Evolutionary conservation across 2,888 invertebrate species (phyloP).

Genomic region (Mellilla xanthometata): DNA sequence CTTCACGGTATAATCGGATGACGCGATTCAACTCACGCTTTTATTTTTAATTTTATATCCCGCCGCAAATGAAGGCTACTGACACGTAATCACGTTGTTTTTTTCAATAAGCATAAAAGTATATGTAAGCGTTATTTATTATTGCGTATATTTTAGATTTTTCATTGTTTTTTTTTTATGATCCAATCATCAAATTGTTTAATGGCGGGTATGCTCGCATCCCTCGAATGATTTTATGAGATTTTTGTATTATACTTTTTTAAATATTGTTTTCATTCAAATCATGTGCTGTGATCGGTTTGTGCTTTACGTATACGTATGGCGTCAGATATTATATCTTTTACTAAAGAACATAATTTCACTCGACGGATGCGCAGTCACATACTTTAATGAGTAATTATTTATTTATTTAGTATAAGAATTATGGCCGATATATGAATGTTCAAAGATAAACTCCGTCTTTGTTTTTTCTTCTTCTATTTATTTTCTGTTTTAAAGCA

Average conservation of each 20-base stretch:
- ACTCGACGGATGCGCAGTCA: slow-evolving; percentile 43
- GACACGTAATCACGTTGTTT: slow-evolving; percentile 13
- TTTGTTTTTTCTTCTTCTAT: slow-evolving; percentile 16
- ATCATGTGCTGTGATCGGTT: slow-evolving; percentile 1
- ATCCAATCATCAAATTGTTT: slow-evolving; percentile 48
- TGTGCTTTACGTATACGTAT: slow-evolving; percentile 18
- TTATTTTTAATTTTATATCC: neutral
- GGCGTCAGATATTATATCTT: slow-evolving; percentile 1
- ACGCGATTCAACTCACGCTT: neutral
- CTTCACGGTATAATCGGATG: neutral
- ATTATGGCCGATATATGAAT: slow-evolving; percentile 42
- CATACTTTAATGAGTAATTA: slow-evolving; percentile 44
- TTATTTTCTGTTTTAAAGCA: slow-evolving; percentile 9
- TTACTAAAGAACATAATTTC: slow-evolving; percentile 8
- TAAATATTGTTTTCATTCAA: slow-evolving; percentile 5
- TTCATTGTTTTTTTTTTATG: slow-evolving; percentile 23
- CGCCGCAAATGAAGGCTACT: neutral
- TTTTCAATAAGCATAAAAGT: slow-evolving; percentile 14
- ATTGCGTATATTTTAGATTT: slow-evolving; percentile 25
- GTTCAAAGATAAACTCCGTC: slow-evolving; percentile 23
- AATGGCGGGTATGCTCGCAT: slow-evolving; percentile 26
- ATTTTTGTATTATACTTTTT: slow-evolving; percentile 19
- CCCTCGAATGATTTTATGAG: slow-evolving; percentile 30
- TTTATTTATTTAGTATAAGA: slow-evolving; percentile 64
- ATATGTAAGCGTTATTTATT: slow-evolving; percentile 26